A percentile compares a stretch with the other conserved stretches of the same genome.
Conservation (phyloP, 2,113 vertebrate species). For the Campylomormyrus tamandua region DNA sequence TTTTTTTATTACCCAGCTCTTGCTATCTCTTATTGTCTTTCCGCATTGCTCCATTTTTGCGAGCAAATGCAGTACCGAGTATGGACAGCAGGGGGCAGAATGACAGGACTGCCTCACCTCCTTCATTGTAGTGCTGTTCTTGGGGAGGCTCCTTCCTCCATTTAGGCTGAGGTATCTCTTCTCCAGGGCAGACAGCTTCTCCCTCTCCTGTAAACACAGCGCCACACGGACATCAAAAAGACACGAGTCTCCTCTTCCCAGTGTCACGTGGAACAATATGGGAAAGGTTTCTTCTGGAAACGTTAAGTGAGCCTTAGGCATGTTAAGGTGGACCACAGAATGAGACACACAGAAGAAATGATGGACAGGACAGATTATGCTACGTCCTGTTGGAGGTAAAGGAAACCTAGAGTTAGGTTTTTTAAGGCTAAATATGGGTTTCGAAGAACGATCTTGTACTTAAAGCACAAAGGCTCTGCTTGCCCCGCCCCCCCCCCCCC, state of each 20-base stretch:
- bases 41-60: background rate
- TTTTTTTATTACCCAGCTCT: background rate
- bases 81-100: background rate
- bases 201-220: slow-evolving; percentile 73
- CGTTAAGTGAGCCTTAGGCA: background rate
- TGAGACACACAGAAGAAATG: background rate
- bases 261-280: background rate
- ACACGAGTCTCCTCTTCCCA: background rate
- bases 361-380: background rate
- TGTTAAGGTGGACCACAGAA: background rate
- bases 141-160: slow-evolving; percentile 76
- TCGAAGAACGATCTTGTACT: background rate
- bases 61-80: background rate
- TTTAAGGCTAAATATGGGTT: background rate
- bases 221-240: background rate
- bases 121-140: slow-evolving; percentile 66
- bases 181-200: slow-evolving; percentile 73
- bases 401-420: background rate
- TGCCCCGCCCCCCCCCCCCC: background rate
- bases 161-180: slow-evolving; percentile 74
- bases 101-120: slow-evolving; percentile 63
- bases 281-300: background rate
- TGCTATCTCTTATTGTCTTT: background rate
- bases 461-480: background rate
- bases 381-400: background rate